phyloP scores from a whole-genome alignment of 2,113 vertebrate genomes.

The Eublepharis macularius region DNA sequence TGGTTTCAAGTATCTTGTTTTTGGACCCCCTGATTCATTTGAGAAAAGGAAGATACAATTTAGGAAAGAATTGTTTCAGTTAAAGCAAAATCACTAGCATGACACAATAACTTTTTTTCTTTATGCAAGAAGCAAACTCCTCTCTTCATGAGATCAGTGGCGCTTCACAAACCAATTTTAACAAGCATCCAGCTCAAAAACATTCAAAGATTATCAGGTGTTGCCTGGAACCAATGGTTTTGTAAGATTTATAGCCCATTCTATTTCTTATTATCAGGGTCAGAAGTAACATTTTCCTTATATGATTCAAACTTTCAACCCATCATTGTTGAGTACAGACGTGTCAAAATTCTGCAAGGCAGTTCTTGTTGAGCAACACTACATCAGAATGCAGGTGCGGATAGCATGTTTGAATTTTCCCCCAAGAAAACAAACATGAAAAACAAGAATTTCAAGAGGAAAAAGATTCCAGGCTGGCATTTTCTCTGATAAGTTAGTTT shows the following conservation, averaged over 20 bases:
- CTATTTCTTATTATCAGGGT: background rate
- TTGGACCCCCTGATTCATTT: background rate
- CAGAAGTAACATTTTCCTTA: background rate
- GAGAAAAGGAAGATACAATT: background rate
- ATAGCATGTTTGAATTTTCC: background rate
- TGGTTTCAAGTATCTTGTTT: background rate
- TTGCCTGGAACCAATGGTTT: background rate
- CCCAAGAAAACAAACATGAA: background rate
- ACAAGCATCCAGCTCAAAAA: background rate
- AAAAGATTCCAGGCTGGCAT: background rate
- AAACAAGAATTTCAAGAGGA: too few species aligned
- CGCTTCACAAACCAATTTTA: background rate
- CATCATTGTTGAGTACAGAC: too few species aligned
- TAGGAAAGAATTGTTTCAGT: background rate
- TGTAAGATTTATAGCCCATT: background rate
- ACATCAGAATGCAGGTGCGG: background rate
- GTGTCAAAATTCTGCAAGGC: background rate
- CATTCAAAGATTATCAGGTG: background rate
- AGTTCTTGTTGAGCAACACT: background rate
- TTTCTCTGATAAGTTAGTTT: background rate
- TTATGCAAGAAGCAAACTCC: background rate
- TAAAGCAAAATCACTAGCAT: constrained; percentile 11
- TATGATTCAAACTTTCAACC: background rate
- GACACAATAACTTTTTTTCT: background rate
- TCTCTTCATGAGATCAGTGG: background rate